Conservation (phyloP, 2,113 vertebrate genomes). For the Gopherus evgoodei region DNA sequence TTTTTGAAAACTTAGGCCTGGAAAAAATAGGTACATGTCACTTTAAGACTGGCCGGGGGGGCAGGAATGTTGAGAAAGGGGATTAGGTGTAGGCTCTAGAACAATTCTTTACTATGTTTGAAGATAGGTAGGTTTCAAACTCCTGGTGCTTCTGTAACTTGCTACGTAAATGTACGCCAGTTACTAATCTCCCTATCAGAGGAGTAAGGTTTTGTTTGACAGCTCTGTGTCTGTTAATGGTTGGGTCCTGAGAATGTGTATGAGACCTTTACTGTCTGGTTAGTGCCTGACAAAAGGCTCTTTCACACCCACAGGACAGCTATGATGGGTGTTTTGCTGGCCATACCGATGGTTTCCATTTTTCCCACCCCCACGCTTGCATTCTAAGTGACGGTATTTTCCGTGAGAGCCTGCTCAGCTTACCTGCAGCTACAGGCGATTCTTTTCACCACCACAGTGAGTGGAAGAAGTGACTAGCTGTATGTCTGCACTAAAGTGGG, state of each 20-base stretch:
- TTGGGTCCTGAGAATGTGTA: not conserved
- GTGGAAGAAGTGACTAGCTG: not conserved
- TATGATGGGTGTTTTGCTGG: rapidly evolving
- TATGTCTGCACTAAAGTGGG: not conserved
- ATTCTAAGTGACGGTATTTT: rapidly evolving
- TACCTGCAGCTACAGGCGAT: not conserved
- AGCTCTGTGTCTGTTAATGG: rapidly evolving
- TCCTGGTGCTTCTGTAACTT: not conserved
- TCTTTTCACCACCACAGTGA: rapidly evolving
- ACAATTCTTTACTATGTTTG: not conserved
- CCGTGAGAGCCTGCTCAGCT: not conserved
- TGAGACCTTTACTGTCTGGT: not conserved
- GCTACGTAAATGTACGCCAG: rapidly evolving
- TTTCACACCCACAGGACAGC: not conserved
- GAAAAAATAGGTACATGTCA: too few species aligned
- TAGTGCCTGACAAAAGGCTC: too few species aligned
- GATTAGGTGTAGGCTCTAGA: not conserved
- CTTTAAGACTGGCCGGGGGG: rapidly evolving
- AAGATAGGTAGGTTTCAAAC: not conserved
- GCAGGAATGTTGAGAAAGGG: rapidly evolving
- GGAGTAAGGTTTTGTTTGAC: rapidly evolving
- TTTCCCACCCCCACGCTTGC: not conserved
- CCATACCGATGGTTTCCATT: rapidly evolving
- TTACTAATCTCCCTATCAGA: not conserved
- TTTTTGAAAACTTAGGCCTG: not conserved